Evolutionary conservation across 2,888 invertebrate genomes (phyloP), one percentile per base, ranked within the genome.

Genomic region (Ceriagrion tenellum): DNA sequence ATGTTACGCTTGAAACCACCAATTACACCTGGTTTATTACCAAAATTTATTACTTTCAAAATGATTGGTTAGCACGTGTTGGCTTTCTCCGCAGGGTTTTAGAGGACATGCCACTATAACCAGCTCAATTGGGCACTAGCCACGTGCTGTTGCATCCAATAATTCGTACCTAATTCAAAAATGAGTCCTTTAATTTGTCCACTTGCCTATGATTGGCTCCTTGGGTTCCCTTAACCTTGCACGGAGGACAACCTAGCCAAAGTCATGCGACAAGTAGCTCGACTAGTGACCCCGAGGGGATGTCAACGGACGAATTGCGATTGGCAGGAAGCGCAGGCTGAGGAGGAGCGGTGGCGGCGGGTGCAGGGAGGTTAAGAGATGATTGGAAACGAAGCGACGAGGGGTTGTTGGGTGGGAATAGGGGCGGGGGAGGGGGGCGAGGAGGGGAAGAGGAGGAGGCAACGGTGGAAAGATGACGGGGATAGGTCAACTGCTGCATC

Each of bases 401-500:
- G 35, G 35, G 4, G 47, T 2, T 2, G 69, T 20, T 69, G 26
- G 81, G 13, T 13, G 35, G 81, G 74, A 16, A 6, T 2, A 8
- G 47, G 69, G 69, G 26, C 8, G 69, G 12, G 8, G 81, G 35
- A 6, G 47, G 47, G 47, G 69, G 69, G 26, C 8, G 69, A 6
- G 8, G 81, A 16, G 81, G 81, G 81, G 74, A 20, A 20, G 69
- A 26, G 26, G 69, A 26, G n/a, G 4, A 59, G 59, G 12, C 10
- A 12, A 26, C 26, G 69, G 2, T 30, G 30, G 35, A 26, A 16
- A 35, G 35, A 35, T 23, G 26, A 26, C 81, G 81, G 30, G 81
- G 81, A 81, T 81, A 81, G 81, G 81, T 81, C 81, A 81, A 81
- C 81, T 81, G 16, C 13, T 30, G 81, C 81, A 81, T 81, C 81